A percentile compares a stretch with the other conserved stretches of the same genome.
These are phyloP conservation scores for Heterodera carotae DNA, from an alignment of 1,140 invertebrate genomes.

Conservation along the genomic window DNA sequence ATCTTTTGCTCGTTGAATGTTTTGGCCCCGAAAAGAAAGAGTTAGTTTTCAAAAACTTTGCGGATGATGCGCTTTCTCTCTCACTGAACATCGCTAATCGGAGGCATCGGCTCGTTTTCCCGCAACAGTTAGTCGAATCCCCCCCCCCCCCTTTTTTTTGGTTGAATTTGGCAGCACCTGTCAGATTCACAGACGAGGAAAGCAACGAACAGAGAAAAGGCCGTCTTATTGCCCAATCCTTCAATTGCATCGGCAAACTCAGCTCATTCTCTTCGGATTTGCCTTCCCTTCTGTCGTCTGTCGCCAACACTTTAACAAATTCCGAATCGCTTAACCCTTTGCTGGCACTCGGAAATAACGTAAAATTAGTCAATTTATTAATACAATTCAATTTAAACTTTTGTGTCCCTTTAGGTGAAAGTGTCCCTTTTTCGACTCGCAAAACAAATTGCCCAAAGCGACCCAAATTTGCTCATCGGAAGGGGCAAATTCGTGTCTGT, in stretches of 20 bases:
- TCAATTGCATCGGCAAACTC: constrained; percentile 19
- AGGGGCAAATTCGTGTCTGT: constrained; percentile 33
- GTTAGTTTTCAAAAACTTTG: constrained; percentile 27
- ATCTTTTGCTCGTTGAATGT: constrained; percentile 23
- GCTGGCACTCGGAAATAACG: constrained; percentile 29
- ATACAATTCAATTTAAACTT: too few species aligned
- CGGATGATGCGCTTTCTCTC: constrained; percentile 17
- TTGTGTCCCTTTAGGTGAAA: constrained; percentile 38
- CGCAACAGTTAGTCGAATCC: constrained; percentile 26
- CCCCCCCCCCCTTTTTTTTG: too few species aligned
- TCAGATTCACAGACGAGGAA: constrained; percentile 42
- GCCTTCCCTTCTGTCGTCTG: neutral
- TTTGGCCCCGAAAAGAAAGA: constrained; percentile 27
- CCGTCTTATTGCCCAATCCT: constrained; percentile 32
- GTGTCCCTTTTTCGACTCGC: constrained; percentile 30
- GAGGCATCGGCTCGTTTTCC: constrained; percentile 37
- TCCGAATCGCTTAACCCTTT: constrained; percentile 17
- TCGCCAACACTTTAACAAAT: constrained; percentile 18
- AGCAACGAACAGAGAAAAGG: constrained; percentile 32
- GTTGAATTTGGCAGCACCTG: neutral
- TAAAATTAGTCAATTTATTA: neutral
- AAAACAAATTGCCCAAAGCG: constrained; percentile 1
- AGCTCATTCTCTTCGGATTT: constrained; percentile 1
- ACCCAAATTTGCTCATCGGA: constrained; percentile 3
- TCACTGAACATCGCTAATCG: constrained; percentile 21